Evolutionary conservation across 2,888 invertebrate species (phyloP), one percentile per base, ranked within the genome.

Genomic region (Mesorhabditis spiculigera): DNA sequence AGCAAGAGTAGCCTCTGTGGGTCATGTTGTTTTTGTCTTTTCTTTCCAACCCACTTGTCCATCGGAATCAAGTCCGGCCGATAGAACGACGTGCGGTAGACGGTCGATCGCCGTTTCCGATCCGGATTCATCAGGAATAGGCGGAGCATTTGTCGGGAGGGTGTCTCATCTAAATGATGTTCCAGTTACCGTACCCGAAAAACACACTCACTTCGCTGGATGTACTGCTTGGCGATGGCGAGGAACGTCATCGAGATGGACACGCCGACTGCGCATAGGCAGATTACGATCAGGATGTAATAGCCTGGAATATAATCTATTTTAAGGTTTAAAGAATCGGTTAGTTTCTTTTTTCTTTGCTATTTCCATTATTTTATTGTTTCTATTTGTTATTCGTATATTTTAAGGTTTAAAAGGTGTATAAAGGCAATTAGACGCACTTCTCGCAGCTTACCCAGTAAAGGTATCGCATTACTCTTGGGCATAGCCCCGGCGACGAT

Each of bases 401-500:
- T 62, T 58, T 58, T 28, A 65, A 58, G 62, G 45, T 58, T 28
- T 45, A 64, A 41, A 28, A 43, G 13, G 41, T 8, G n/a, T 5
- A n/a, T 67, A 42, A 58, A 5, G 61, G 28, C 28, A 13, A 13
- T 13, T n/a, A n/a, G n/a, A n/a, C n/a, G n/a, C n/a, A n/a, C n/a
- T n/a, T n/a, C n/a, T n/a, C n/a, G n/a, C n/a, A n/a, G n/a, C n/a
- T 44, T 68, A 78, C 81, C 83, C 5, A 83, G 72, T 28, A 83
- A 69, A 4, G 82, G 81, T 16, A 82, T 82, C 45, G 81, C 80
- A 64, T 82, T 81, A 44, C 78, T 78, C 66, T 82, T 82, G 41
- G 83, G 83, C 82, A 83, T 81, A 3, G 83, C 79, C n/a, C 78
- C 79, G 5, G 83, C 81, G 28, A 83, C 81, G 65, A 83, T 82